A percentile compares a stretch with the other conserved stretches of the same genome.
Conservation (phyloP, 2,888 invertebrate genomes). For the Leucoma salicis region DNA sequence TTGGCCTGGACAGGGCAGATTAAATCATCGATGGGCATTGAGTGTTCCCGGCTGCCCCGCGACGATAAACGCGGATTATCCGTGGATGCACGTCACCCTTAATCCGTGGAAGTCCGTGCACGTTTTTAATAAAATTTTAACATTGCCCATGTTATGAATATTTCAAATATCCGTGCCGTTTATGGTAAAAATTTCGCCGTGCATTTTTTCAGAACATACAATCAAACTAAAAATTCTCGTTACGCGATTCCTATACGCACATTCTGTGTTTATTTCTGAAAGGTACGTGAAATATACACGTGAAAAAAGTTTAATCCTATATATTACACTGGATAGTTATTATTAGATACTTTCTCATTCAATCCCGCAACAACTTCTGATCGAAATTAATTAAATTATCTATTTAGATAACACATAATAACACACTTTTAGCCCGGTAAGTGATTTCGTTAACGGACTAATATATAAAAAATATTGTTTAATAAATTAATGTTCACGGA, state of each 20-base stretch:
- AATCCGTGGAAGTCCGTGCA: slow-evolving; percentile 47
- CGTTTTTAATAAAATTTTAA: slow-evolving; percentile 47
- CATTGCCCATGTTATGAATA: slow-evolving; percentile 8
- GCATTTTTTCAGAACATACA: slow-evolving; percentile 3
- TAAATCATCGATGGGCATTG: slow-evolving; percentile 66
- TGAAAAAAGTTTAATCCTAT: no score
- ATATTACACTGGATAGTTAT: no score
- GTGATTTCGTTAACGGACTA: no score
- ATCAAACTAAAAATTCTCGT: neutral
- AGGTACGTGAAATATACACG: no score
- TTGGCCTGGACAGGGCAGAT: slow-evolving; percentile 52
- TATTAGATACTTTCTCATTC: no score
- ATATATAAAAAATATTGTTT: no score
- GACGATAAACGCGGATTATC: slow-evolving; percentile 74
- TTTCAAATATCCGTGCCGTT: neutral
- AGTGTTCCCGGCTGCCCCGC: slow-evolving; percentile 57
- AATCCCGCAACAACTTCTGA: no score
- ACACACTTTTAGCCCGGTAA: no score
- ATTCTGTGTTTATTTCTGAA: neutral
- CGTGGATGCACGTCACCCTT: slow-evolving; percentile 58
- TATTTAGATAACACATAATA: no score
- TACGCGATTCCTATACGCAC: neutral
- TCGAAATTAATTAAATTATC: no score
- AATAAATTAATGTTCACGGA: no score
- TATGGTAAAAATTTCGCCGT: neutral